These are phyloP conservation scores for Metridium senile DNA, from an alignment of 92 coral and sea anemone species.

Conservation along the genomic window DNA sequence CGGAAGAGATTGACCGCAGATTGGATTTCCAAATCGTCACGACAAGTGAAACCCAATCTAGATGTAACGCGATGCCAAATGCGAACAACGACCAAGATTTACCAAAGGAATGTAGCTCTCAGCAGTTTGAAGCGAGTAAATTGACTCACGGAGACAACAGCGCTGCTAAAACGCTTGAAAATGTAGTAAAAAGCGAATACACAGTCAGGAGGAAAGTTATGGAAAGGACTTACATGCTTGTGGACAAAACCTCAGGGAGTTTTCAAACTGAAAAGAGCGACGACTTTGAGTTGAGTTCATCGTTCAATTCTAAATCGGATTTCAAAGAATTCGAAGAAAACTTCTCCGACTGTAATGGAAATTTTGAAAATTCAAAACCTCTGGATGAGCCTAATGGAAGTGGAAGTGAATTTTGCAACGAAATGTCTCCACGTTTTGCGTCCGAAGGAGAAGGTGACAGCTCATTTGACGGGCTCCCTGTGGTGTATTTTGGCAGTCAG, in stretches of 20 bases:
- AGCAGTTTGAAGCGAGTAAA: not conserved
- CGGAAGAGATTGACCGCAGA: constrained; percentile 4
- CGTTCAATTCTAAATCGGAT: constrained; percentile 1
- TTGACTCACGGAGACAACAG: not conserved
- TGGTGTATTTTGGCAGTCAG: constrained; percentile 17
- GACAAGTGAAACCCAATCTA: constrained; percentile 3
- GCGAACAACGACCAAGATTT: not conserved
- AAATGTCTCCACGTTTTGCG: not conserved
- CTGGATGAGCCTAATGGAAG: not conserved
- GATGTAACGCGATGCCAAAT: constrained; percentile 23
- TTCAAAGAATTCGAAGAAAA: constrained; percentile 5
- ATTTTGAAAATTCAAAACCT: not conserved
- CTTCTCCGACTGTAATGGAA: not conserved
- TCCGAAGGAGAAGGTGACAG: constrained; percentile 1
- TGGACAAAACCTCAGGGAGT: not conserved
- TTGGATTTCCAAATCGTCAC: constrained; percentile 18
- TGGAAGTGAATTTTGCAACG: not conserved
- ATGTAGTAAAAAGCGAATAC: not conserved
- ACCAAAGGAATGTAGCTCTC: not conserved
- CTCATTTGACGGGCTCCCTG: constrained; percentile 22
- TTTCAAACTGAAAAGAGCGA: not conserved
- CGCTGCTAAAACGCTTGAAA: not conserved
- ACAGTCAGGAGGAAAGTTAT: not conserved
- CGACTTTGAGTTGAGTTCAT: not conserved
- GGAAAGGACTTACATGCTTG: not conserved